Conservation (phyloP, 2,113 vertebrate species). For the Mormyrus iriodes region DNA sequence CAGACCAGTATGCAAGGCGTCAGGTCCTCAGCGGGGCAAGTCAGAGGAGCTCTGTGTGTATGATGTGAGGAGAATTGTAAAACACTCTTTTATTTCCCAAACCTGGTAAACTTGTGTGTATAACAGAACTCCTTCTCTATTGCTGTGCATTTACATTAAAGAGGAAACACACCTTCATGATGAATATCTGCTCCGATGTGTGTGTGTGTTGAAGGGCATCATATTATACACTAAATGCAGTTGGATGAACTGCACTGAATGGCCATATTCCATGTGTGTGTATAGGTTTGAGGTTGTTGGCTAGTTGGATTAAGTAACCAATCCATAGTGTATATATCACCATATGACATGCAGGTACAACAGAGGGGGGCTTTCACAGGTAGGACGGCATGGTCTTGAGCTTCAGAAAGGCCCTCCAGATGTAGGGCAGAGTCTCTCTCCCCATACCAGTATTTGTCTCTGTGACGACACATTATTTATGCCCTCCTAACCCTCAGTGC, state of each 20-base stretch:
- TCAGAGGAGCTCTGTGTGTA: not conserved
- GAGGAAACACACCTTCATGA: not conserved
- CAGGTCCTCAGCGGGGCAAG: slow-evolving; percentile 3
- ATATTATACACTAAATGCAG: not conserved
- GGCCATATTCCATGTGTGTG: not conserved
- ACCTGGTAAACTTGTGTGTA: not conserved
- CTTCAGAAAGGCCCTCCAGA: not conserved
- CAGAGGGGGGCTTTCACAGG: not conserved
- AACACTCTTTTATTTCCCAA: not conserved
- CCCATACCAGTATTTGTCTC: not conserved
- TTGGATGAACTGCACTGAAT: not conserved
- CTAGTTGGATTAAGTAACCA: not conserved
- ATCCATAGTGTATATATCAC: not conserved
- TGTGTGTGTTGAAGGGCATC: not conserved
- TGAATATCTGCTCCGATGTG: not conserved
- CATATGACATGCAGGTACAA: not conserved
- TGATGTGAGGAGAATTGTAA: not conserved
- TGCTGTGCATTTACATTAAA: not conserved
- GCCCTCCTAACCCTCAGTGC: not conserved
- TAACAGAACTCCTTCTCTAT: not conserved
- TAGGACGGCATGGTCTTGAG: not conserved
- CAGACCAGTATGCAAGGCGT: slow-evolving; percentile 6
- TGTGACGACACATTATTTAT: not conserved
- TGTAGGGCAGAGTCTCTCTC: not conserved
- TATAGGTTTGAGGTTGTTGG: not conserved